These are phyloP conservation scores for Anolis apletophallus DNA, from an alignment of 2,797 vertebrate species.

Conservation along the genomic window DNA sequence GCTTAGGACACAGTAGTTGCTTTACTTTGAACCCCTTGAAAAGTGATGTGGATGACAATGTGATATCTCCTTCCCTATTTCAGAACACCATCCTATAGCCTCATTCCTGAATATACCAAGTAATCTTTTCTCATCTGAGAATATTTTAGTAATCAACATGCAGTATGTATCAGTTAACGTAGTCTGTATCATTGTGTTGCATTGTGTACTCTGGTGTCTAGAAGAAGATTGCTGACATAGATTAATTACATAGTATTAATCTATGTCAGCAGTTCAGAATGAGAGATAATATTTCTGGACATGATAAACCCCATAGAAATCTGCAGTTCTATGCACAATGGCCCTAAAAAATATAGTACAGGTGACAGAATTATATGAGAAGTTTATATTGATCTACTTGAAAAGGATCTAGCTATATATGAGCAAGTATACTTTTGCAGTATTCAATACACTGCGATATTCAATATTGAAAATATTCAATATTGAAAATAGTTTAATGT, in stretches of 20 bases:
- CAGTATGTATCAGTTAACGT: not conserved
- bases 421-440: conserved; percentile 8
- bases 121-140: not conserved
- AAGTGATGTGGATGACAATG: not conserved
- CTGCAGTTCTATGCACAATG: not conserved
- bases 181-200: no score
- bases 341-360: not conserved
- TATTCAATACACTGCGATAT: not conserved
- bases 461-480: no score
- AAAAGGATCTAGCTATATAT: not conserved
- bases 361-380: conserved; percentile 2
- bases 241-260: no score
- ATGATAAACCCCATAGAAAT: not conserved
- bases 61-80: not conserved
- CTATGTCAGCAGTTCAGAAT: not conserved
- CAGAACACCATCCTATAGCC: not conserved
- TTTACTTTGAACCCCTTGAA: no score
- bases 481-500: no score
- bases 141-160: not conserved
- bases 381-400: not conserved
- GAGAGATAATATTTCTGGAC: not conserved
- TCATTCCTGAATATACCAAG: not conserved
- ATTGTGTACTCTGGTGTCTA: no score
- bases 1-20: not conserved
- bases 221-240: no score